A percentile compares a stretch with the other conserved stretches of the same genome.
Evolutionary conservation across 2,888 invertebrate species (phyloP).

Genomic region (Agrenia bidenticulata): DNA sequence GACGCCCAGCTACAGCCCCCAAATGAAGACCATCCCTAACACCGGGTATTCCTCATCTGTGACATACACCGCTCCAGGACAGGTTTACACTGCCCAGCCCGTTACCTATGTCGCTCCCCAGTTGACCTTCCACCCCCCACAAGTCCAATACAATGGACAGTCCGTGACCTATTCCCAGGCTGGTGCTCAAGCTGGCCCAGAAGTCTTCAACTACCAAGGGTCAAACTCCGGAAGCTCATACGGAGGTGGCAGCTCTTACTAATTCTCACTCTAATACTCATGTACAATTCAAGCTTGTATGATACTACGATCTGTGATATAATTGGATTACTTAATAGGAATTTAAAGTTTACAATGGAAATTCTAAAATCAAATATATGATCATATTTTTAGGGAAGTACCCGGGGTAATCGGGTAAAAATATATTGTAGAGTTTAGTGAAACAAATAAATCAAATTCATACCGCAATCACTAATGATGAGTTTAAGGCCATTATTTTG

Average conservation of each 20-base stretch:
- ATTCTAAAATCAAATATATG: no score
- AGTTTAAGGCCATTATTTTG: no score
- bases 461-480: no score
- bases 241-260: background rate
- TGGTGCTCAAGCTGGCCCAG: conserved; percentile 8
- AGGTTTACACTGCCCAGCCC: conserved; percentile 24
- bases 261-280: no score
- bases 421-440: no score
- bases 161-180: conserved; percentile 25
- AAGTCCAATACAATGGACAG: conserved; percentile 32
- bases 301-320: no score
- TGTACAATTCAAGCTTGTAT: no score
- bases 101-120: conserved; percentile 30
- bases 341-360: no score
- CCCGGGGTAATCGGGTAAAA: no score
- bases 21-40: conserved; percentile 22
- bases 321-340: no score
- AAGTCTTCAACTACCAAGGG: conserved; percentile 17
- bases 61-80: conserved; percentile 34
- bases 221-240: background rate
- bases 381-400: no score
- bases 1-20: conserved; percentile 3
- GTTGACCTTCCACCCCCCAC: conserved; percentile 26
- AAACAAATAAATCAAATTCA: no score
- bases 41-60: background rate